Evolutionary conservation across 92 coral and sea anemone genomes (phyloP).

Genomic region (Chrysogorgia sp.): DNA sequence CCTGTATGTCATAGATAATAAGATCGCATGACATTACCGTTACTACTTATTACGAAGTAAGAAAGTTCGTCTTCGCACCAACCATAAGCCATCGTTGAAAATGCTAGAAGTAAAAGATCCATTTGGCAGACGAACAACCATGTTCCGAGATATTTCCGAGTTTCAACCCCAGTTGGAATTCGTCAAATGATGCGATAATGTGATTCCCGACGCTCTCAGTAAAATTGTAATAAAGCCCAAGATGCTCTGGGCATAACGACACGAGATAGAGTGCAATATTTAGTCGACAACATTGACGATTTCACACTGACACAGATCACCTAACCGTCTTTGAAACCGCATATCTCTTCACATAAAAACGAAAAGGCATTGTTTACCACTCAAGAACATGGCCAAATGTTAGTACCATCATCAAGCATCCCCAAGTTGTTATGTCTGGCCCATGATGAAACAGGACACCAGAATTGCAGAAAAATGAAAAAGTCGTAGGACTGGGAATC

Average conservation of each 20-base stretch:
- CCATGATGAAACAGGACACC: slow-evolving; percentile 6
- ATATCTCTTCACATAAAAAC: not conserved
- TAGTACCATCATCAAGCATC: not conserved
- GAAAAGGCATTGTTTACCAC: not conserved
- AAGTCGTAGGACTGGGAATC: not conserved
- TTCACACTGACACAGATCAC: not conserved
- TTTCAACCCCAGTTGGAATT: slow-evolving; percentile 26
- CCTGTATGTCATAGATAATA: too few relatives aligned
- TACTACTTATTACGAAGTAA: slow-evolving; percentile 25
- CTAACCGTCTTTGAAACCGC: not conserved
- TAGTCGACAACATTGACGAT: not conserved
- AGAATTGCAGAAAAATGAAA: too few relatives aligned
- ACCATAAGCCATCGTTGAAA: too few relatives aligned
- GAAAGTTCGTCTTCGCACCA: too few relatives aligned
- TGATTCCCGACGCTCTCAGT: slow-evolving; percentile 48
- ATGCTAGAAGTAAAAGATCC: slow-evolving; percentile 21
- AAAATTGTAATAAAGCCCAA: not conserved
- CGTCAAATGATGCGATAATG: slow-evolving; percentile 43
- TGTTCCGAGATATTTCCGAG: slow-evolving; percentile 41
- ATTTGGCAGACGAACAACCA: not conserved
- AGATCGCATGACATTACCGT: too few relatives aligned
- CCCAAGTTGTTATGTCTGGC: slow-evolving; percentile 4
- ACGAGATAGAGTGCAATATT: not conserved
- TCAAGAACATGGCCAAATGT: not conserved
- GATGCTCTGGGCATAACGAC: not conserved